A percentile compares a stretch with the other conserved stretches of the same genome.
These are phyloP conservation scores for Notarius quadriscutis DNA, from an alignment of 2,113 vertebrate species.

Conservation along the genomic window DNA sequence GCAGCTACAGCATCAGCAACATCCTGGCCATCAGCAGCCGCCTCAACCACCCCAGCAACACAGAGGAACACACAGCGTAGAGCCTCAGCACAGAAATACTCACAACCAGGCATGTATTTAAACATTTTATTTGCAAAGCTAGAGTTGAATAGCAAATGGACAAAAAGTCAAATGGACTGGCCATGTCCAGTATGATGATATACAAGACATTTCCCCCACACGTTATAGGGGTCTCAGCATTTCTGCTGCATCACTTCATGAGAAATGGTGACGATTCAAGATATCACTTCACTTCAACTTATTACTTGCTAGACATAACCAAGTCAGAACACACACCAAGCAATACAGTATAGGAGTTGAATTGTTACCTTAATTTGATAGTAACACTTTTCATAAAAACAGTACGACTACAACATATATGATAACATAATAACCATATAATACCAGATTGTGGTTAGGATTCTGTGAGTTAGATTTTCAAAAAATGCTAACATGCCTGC, in stretches of 20 bases:
- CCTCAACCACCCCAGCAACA: constrained; percentile 58
- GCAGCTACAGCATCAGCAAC: constrained; percentile 76
- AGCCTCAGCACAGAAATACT: constrained; percentile 66
- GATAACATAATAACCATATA: not conserved
- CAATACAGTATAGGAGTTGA: not conserved
- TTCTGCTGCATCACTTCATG: not conserved
- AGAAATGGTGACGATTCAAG: not conserved
- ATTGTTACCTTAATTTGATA: not conserved
- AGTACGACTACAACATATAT: not conserved
- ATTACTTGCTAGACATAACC: not conserved
- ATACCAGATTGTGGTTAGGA: not conserved
- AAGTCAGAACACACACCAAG: not conserved
- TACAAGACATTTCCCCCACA: not conserved
- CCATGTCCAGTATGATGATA: not conserved
- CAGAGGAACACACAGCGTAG: constrained; percentile 60
- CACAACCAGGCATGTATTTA: constrained; percentile 65
- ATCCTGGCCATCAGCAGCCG: constrained; percentile 71
- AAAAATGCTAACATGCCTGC: not conserved
- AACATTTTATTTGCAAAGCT: not conserved
- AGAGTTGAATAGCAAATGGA: not conserved
- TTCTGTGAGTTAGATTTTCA: not conserved
- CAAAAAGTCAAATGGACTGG: not conserved
- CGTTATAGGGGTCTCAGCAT: not conserved
- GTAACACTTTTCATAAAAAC: not conserved
- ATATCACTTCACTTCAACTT: not conserved